Percentiles rank a stretch among this genome's conserved stretches.
These are phyloP conservation scores for Ectropis crepuscularia DNA, from an alignment of 2,888 invertebrate genomes.

Conservation along the genomic window DNA sequence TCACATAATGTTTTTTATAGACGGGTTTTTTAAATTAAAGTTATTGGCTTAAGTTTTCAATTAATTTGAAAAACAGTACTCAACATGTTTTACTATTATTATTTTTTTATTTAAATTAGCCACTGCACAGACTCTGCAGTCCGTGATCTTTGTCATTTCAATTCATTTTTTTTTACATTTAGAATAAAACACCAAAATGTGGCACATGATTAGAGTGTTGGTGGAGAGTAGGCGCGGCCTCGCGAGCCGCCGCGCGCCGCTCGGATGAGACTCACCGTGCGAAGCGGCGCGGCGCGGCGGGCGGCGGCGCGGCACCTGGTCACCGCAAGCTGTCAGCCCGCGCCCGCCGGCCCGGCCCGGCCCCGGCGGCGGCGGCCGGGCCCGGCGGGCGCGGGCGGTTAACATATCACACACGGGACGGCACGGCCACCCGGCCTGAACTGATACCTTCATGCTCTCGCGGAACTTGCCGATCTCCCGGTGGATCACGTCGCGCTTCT, in stretches of 20 bases:
- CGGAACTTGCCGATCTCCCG: conserved; percentile 99
- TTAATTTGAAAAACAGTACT: too few species aligned
- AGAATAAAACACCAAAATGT: too few species aligned
- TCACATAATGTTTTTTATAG: too few species aligned
- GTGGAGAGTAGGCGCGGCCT: background rate
- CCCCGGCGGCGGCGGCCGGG: background rate
- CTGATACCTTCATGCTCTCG: conserved; percentile 96
- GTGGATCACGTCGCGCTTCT: conserved; percentile 97
- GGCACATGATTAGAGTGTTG: too few species aligned
- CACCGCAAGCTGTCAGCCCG: conserved; percentile 41
- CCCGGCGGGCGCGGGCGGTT: conserved; percentile 35
- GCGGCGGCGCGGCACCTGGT: conserved; percentile 43
- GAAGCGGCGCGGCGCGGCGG: conserved; percentile 34
- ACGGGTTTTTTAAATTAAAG: too few species aligned
- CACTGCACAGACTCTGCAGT: too few species aligned
- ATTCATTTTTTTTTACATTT: too few species aligned
- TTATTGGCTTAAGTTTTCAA: too few species aligned
- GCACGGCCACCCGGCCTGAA: conserved; percentile 31
- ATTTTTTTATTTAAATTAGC: too few species aligned
- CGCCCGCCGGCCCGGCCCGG: background rate
- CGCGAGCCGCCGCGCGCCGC: background rate
- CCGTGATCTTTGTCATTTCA: too few species aligned
- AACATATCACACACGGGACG: conserved; percentile 21
- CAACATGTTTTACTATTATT: too few species aligned
- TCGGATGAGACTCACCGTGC: conserved; percentile 22